Evolutionary conservation across 2,113 vertebrate species (phyloP).

Genomic region (Coturnix japonica): DNA sequence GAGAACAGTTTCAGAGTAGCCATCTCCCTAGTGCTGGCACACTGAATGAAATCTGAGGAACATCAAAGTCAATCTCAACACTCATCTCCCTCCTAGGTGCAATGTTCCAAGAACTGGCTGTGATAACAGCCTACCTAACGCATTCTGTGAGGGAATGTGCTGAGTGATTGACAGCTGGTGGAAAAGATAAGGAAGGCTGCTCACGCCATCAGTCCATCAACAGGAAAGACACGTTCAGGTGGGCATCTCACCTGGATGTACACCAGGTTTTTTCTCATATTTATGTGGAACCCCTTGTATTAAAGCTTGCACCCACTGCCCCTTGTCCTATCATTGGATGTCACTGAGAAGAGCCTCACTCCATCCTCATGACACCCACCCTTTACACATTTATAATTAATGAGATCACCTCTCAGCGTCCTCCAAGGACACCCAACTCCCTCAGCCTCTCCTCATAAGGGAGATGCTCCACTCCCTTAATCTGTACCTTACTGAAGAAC

Average conservation of each 20-base stretch:
- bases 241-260: background rate
- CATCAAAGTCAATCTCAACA: background rate
- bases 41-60: background rate
- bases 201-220: background rate
- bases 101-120: background rate
- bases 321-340: too few species aligned
- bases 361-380: too few species aligned
- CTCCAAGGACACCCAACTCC: too few species aligned
- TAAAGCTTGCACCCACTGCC: too few species aligned
- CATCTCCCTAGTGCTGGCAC: background rate
- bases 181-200: background rate
- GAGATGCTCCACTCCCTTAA: too few species aligned
- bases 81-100: background rate
- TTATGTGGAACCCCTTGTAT: too few species aligned
- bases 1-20: background rate
- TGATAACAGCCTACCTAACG: background rate
- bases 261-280: background rate
- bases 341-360: too few species aligned
- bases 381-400: too few species aligned
- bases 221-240: background rate
- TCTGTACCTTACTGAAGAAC: background rate
- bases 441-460: too few species aligned
- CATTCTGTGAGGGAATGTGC: accelerated
- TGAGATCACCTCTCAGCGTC: too few species aligned
- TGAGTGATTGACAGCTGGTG: background rate